Conservation (phyloP, 2,113 vertebrate genomes). For the Eudyptes chrysolophus region DNA sequence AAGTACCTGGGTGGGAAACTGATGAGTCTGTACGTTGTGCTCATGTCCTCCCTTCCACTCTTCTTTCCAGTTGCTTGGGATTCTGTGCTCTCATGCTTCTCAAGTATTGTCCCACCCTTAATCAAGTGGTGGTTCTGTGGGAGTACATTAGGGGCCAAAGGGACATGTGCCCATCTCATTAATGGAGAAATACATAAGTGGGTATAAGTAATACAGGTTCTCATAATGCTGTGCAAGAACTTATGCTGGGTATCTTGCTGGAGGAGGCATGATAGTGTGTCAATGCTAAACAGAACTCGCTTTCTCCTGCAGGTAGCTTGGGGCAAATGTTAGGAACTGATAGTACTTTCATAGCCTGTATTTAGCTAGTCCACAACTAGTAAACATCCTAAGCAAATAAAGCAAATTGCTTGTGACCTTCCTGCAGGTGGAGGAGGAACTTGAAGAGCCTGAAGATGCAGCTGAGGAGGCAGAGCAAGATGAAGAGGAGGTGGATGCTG, state of each 20-base stretch:
- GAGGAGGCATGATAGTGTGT: neutral
- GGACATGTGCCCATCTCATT: too few species aligned
- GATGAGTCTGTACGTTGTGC: neutral
- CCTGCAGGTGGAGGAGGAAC: slow-evolving; percentile 90
- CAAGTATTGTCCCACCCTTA: neutral
- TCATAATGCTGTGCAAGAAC: neutral
- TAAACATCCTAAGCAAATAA: neutral
- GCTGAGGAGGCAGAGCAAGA: slow-evolving; percentile 78
- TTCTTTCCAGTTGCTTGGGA: neutral
- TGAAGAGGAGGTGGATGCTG: slow-evolving; percentile 75
- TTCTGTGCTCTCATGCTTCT: neutral
- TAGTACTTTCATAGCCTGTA: neutral
- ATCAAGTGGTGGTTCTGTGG: neutral
- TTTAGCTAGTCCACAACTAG: neutral
- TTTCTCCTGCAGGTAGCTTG: neutral
- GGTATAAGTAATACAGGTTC: accelerated
- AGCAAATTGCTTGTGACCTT: neutral
- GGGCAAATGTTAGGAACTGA: neutral
- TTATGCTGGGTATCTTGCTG: accelerated
- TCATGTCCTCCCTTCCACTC: neutral
- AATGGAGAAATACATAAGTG: neutral
- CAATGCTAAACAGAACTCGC: neutral
- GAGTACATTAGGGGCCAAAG: neutral
- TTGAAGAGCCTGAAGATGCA: slow-evolving; percentile 84
- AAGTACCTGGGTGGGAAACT: neutral